Conservation (phyloP, 2,113 vertebrate genomes). For the Macrotus californicus region DNA sequence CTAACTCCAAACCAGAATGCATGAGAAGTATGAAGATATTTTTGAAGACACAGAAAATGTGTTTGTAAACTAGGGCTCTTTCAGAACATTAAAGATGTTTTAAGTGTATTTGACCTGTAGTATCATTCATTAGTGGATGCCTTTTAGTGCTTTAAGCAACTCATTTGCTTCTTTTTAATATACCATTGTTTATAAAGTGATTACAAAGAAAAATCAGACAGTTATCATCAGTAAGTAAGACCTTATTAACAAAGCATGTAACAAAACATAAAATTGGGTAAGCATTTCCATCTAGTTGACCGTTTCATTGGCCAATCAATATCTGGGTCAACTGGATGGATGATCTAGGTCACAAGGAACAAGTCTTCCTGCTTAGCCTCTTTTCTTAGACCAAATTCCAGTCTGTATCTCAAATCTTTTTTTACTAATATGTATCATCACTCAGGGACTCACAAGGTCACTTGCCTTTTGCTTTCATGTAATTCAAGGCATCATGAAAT, state of each 20-base stretch:
- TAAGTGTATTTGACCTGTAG: neutral
- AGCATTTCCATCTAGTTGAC: neutral
- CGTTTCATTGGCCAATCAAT: neutral
- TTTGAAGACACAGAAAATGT: neutral
- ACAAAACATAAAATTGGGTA: neutral
- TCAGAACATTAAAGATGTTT: neutral
- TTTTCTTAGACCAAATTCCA: neutral
- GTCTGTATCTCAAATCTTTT: neutral
- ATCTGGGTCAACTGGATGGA: neutral
- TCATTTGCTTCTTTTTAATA: slow-evolving; percentile 17
- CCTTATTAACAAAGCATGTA: neutral
- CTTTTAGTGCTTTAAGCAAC: neutral
- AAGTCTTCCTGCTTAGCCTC: neutral
- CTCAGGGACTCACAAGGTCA: neutral
- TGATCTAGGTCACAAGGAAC: neutral
- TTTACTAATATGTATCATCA: neutral
- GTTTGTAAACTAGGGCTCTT: neutral
- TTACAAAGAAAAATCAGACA: neutral
- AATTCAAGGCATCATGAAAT: neutral
- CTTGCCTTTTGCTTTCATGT: neutral
- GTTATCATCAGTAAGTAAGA: neutral
- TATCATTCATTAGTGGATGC: neutral
- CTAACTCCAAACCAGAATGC: neutral
- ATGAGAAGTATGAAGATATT: neutral
- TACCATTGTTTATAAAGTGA: neutral